Percentiles rank a stretch among this genome's conserved stretches.
Conservation (phyloP, 1,140 invertebrate species). For the Maconellicoccus hirsutus region DNA sequence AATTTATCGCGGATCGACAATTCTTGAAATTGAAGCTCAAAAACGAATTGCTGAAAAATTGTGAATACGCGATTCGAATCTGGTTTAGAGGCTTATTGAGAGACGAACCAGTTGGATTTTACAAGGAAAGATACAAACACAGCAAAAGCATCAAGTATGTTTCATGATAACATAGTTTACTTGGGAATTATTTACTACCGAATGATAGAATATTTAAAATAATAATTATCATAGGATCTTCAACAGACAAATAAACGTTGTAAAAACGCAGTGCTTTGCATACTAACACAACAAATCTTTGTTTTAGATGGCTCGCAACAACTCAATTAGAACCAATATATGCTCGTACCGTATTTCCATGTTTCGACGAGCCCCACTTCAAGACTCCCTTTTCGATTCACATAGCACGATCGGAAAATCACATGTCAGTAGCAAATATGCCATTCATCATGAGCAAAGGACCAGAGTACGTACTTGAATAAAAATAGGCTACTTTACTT, state of each 20-base stretch:
- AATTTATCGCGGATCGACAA: background rate
- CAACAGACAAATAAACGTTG: too few species aligned
- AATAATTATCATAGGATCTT: too few species aligned
- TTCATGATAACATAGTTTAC: too few species aligned
- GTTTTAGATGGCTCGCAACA: constrained; percentile 40
- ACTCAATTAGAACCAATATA: constrained; percentile 49
- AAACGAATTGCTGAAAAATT: background rate
- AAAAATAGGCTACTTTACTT: background rate
- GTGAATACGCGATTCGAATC: background rate
- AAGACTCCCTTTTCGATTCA: constrained; percentile 43
- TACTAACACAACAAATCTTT: background rate
- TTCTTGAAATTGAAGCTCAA: background rate
- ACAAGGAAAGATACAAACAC: background rate
- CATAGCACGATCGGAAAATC: background rate
- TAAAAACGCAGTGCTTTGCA: background rate
- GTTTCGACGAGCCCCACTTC: constrained; percentile 52
- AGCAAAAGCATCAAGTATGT: background rate
- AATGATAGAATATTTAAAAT: too few species aligned
- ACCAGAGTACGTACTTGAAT: background rate
- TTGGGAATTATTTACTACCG: too few species aligned
- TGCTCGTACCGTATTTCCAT: constrained; percentile 50
- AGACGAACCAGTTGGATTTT: background rate
- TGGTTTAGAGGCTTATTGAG: background rate
- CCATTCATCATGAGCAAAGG: background rate
- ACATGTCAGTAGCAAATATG: background rate